phyloP scores from a whole-genome alignment of 1,140 invertebrate genomes.

The Apis dorsata region DNA sequence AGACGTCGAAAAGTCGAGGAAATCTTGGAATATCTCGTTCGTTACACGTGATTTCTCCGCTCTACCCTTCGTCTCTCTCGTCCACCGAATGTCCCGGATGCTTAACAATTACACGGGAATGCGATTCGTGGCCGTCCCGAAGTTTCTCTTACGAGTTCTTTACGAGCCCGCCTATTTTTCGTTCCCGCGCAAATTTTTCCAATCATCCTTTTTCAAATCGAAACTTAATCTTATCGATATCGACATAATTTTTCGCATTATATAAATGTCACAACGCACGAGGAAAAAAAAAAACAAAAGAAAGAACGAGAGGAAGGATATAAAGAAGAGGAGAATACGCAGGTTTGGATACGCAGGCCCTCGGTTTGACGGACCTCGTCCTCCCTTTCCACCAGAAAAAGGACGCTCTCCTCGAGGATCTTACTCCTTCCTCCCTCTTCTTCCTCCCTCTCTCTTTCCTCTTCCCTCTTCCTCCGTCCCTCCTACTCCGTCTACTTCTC shows the following conservation, averaged over 20 bases:
- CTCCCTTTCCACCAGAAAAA: constrained; percentile 31
- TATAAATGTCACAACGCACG: background rate
- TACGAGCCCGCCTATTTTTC: background rate
- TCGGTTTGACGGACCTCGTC: constrained; percentile 55
- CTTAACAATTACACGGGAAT: constrained; percentile 47
- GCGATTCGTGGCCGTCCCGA: background rate
- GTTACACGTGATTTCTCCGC: constrained; percentile 42
- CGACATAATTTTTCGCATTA: background rate
- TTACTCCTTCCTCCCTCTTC: constrained; percentile 36
- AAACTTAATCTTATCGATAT: no score
- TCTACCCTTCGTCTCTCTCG: constrained; percentile 12
- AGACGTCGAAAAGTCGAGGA: constrained; percentile 42
- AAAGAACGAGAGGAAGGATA: constrained; percentile 17
- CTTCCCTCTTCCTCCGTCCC: constrained; percentile 29
- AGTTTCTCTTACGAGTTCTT: background rate
- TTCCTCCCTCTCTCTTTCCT: constrained; percentile 37
- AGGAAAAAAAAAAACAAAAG: constrained; percentile 21
- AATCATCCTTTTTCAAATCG: background rate
- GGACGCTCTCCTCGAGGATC: constrained; percentile 36
- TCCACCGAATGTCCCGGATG: constrained; percentile 26
- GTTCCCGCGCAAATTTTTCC: background rate
- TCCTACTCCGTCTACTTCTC: constrained; percentile 59
- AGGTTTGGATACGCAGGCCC: constrained; percentile 50
- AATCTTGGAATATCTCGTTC: constrained; percentile 52
- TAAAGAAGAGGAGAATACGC: constrained; percentile 30